Conservation (phyloP, 2,113 vertebrate species). For the Pteronura brasiliensis region DNA sequence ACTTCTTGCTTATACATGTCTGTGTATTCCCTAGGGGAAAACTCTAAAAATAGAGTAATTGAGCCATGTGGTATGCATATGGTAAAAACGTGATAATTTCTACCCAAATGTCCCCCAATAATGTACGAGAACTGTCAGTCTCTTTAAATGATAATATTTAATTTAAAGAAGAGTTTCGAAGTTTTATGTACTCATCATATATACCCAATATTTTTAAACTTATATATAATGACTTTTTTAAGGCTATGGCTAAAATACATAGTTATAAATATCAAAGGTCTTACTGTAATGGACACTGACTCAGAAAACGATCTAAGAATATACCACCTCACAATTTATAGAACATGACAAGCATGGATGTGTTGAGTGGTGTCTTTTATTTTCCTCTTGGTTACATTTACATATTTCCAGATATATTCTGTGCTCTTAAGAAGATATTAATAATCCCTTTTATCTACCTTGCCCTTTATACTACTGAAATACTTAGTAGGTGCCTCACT, state of each 20-base stretch:
- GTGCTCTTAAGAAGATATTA: neutral
- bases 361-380: neutral
- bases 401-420: neutral
- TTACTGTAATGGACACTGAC: neutral
- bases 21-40: neutral
- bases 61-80: neutral
- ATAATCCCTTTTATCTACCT: neutral
- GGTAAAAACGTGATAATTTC: neutral
- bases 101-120: neutral
- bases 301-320: neutral
- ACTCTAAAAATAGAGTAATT: constrained; percentile 5
- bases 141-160: constrained; percentile 1
- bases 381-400: neutral
- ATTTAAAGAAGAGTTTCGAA: constrained; percentile 12
- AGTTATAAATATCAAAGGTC: constrained; percentile 28
- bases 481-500: neutral
- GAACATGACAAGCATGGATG: neutral
- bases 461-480: neutral
- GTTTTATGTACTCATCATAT: neutral
- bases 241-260: neutral
- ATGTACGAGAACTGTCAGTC: neutral
- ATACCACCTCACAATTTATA: neutral
- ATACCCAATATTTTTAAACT: neutral
- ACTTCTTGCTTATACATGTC: neutral
- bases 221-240: neutral